Base-by-base conservation (phyloP, 2,113 vertebrate genomes). In the Indri indri region DNA sequence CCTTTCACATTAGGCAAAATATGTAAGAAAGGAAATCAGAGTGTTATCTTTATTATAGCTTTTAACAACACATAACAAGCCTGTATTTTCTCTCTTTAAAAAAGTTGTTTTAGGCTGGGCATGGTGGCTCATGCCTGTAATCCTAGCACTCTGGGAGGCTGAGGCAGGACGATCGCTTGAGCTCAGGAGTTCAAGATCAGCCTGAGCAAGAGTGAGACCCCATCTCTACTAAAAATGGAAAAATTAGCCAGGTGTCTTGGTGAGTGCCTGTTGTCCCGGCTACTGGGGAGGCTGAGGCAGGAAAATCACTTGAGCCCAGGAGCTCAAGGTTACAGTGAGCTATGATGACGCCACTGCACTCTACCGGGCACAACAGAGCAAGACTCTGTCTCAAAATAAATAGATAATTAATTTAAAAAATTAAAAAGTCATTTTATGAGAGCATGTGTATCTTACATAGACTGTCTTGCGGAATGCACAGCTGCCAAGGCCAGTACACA, bases 1-100 rank as follows among this genome's bases (percentile, higher is more conserved):
- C 71, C 57, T 96, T 79, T 95, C 22, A 42, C 74, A 68, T 14
- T 71, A 57, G 30, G 45, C 14, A 86, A 96, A 89, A 82, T 88
- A 73, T n/a, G 10, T 76, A 66, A 92, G 52, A 91, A 96, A 32
- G 73, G 5, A 97, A 73, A 52, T 88, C 63, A 47, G n/a, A 42
- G 14, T 61, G 1, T 30, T 88, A 6, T 80, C 37, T 66, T 81
- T 81, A 61, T 93, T 66, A 40, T 23, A 71, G 25, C 37, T 84
- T 81, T 79, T 94, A 95, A 77, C 37, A 88, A 71, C 3, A 20
- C 2, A 76, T 59, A 79, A 84, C 12, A 84, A 73, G 17, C 45
- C 37, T 59, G 14, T 66, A 80, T 65, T 93, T 76, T 65, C 47
- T 66, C 6, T 85, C 73, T 61, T 25, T 65, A 71, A 63, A 71